These are phyloP conservation scores for Syritta pipiens DNA, from an alignment of 2,888 invertebrate species.

Conservation along the genomic window DNA sequence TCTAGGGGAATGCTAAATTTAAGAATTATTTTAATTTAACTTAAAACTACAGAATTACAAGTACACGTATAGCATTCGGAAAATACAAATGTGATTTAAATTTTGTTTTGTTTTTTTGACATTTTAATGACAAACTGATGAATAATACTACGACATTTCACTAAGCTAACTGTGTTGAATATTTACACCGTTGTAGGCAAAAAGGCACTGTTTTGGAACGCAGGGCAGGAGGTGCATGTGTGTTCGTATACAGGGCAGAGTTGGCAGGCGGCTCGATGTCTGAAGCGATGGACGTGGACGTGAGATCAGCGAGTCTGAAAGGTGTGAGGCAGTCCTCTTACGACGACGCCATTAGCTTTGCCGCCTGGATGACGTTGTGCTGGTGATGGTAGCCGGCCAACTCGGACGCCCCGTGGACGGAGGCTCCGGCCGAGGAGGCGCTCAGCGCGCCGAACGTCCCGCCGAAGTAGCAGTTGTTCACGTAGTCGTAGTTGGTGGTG, in stretches of 20 bases:
- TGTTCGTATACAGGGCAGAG: too few relatives aligned
- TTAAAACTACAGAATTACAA: slow-evolving; percentile 9
- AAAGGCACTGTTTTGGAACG: too few relatives aligned
- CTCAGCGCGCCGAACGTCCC: slow-evolving; percentile 77
- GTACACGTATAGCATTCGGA: too few relatives aligned
- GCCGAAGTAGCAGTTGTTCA: slow-evolving; percentile 79
- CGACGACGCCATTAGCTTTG: slow-evolving; percentile 91
- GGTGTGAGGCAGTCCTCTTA: slow-evolving; percentile 79
- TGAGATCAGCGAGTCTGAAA: neutral
- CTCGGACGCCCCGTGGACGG: slow-evolving; percentile 80
- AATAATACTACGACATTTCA: slow-evolving; percentile 36
- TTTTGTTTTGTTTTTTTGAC: neutral
- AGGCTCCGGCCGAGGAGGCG: slow-evolving; percentile 72
- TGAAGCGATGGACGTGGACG: too few relatives aligned
- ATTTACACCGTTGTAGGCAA: too few relatives aligned
- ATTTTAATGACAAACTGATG: slow-evolving; percentile 16
- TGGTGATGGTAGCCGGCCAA: slow-evolving; percentile 89
- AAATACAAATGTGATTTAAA: too few relatives aligned
- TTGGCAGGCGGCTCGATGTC: too few relatives aligned
- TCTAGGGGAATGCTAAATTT: slow-evolving; percentile 34
- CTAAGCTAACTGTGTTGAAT: slow-evolving; percentile 12
- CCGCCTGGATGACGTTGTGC: slow-evolving; percentile 91
- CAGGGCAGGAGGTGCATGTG: too few relatives aligned
- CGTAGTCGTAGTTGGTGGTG: slow-evolving; percentile 78
- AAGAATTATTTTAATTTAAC: neutral